These are phyloP conservation scores for Drosophila triauraria DNA, from an alignment of 1,140 invertebrate species.

Conservation along the genomic window DNA sequence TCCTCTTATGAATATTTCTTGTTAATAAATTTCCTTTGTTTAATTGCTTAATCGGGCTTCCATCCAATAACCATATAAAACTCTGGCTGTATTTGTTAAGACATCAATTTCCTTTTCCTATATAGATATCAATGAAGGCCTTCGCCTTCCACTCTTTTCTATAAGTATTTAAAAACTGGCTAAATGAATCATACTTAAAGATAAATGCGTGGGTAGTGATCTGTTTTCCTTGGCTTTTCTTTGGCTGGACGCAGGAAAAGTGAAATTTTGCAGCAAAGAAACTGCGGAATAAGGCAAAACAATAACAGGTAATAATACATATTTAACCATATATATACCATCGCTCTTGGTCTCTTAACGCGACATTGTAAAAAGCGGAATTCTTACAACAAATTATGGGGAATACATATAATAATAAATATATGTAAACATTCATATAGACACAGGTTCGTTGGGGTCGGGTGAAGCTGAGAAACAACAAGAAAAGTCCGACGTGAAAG, in stretches of 20 bases:
- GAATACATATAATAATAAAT: slow-evolving; percentile 17
- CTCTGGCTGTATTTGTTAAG: slow-evolving; percentile 20
- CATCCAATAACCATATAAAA: slow-evolving; percentile 10
- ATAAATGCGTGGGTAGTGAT: slow-evolving; percentile 27
- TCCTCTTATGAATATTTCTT: background rate
- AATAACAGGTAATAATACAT: slow-evolving; percentile 27
- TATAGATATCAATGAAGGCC: slow-evolving; percentile 32
- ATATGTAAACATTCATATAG: slow-evolving; percentile 22
- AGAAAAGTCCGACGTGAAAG: slow-evolving; percentile 53
- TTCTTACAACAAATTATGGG: slow-evolving; percentile 34
- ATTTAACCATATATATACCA: background rate
- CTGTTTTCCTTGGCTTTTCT: slow-evolving; percentile 5
- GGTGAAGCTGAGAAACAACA: slow-evolving; percentile 51
- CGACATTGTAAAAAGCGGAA: slow-evolving; percentile 45
- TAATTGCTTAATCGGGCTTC: slow-evolving; percentile 6
- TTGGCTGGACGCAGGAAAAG: slow-evolving; percentile 25
- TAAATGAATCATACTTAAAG: slow-evolving; percentile 29
- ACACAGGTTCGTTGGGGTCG: slow-evolving; percentile 60
- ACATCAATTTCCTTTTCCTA: slow-evolving; percentile 35
- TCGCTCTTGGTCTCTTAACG: slow-evolving; percentile 19
- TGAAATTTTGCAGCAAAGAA: slow-evolving; percentile 24
- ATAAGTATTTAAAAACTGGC: slow-evolving; percentile 42
- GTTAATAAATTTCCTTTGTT: slow-evolving; percentile 13
- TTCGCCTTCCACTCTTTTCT: slow-evolving; percentile 24
- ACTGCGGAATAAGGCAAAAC: slow-evolving; percentile 46